These are phyloP conservation scores for Caenorhabditis uteleia DNA, from an alignment of 2,888 invertebrate genomes.

Conservation along the genomic window DNA sequence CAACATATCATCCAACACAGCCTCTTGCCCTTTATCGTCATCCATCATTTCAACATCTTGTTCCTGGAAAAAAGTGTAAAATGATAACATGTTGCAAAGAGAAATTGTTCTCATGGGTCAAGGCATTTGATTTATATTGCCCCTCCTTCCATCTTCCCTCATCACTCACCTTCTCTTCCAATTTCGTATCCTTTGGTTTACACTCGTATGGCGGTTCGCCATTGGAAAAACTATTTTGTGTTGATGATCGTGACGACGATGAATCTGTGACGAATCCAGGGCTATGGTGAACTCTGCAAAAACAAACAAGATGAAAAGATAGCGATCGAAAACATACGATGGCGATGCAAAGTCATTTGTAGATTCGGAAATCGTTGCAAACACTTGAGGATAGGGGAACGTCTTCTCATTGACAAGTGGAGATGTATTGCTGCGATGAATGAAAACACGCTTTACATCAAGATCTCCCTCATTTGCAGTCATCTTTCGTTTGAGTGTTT, in stretches of 20 bases:
- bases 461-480: conserved; percentile 6
- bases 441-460: conserved; percentile 15
- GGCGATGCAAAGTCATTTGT: conserved; percentile 16
- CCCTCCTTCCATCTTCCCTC: too few species aligned
- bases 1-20: too few species aligned
- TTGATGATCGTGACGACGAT: not conserved
- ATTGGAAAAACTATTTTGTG: too few species aligned
- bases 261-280: conserved; percentile 7
- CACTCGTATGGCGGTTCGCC: too few species aligned
- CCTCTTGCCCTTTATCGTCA: too few species aligned
- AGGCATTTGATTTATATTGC: too few species aligned
- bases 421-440: conserved; percentile 35
- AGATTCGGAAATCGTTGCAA: conserved; percentile 6
- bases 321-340: conserved; percentile 29
- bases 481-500: conserved; percentile 18
- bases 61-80: too few species aligned
- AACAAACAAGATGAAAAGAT: not conserved
- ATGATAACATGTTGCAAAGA: too few species aligned
- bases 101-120: too few species aligned
- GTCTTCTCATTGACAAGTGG: conserved; percentile 44
- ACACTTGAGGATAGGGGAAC: conserved; percentile 40
- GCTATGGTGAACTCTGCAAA: conserved; percentile 37
- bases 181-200: too few species aligned
- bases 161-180: too few species aligned
- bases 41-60: not conserved